phyloP scores from a whole-genome alignment of 2,113 vertebrate genomes.

The Rostratula benghalensis region DNA sequence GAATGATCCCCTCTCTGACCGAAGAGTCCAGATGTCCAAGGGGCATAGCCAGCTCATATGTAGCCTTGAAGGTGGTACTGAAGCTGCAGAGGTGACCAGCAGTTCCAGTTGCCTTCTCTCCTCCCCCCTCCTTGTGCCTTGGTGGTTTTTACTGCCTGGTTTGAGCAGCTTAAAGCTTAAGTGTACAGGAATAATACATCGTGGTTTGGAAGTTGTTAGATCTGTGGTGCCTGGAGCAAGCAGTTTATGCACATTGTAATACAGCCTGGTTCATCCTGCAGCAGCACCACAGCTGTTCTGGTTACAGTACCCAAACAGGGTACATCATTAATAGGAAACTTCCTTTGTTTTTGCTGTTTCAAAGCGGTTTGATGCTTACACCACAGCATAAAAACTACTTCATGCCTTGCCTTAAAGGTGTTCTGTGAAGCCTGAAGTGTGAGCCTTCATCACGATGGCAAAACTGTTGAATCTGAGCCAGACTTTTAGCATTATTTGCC shows the following conservation, averaged over 20 bases:
- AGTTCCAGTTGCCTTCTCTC: background rate
- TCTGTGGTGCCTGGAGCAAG: background rate
- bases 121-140: background rate
- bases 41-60: background rate
- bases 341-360: background rate
- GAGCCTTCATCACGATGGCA: background rate
- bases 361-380: background rate
- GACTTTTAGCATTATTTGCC: background rate
- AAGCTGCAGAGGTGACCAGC: background rate
- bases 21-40: background rate
- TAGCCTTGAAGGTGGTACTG: background rate
- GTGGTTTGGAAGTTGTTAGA: background rate
- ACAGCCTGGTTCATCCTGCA: background rate
- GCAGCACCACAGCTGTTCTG: background rate
- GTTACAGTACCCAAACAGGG: background rate
- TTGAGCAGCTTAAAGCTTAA: background rate
- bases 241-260: background rate
- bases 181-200: background rate
- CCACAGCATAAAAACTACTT: background rate
- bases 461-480: background rate
- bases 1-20: background rate
- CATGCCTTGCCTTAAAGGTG: background rate
- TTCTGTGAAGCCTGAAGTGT: constrained; percentile 15
- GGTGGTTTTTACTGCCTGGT: background rate
- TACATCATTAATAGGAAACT: background rate